phyloP scores from a whole-genome alignment of 2,113 vertebrate species.

The Edolisoma coerulescens region DNA sequence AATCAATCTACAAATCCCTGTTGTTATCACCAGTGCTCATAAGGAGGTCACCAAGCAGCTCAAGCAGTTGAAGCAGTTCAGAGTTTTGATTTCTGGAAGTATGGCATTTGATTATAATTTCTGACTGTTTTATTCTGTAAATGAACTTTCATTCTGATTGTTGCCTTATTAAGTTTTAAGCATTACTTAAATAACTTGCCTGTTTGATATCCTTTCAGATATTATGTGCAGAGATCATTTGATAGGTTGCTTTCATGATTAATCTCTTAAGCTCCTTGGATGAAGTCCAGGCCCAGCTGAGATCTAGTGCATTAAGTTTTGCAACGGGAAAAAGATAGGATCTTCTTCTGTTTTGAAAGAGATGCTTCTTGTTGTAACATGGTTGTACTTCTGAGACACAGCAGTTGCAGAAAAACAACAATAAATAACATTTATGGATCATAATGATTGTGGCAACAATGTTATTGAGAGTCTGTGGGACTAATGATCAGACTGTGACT shows the following conservation, averaged over 20 bases:
- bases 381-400: background rate
- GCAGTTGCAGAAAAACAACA: background rate
- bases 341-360: constrained; percentile 10
- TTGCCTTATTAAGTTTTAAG: constrained; percentile 19
- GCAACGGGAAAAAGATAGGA: background rate
- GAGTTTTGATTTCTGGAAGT: background rate
- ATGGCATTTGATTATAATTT: constrained; percentile 20
- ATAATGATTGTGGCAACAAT: background rate
- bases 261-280: constrained; percentile 5
- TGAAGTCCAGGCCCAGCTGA: background rate
- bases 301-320: background rate
- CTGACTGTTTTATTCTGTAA: constrained; percentile 29
- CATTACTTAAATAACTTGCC: constrained; percentile 7
- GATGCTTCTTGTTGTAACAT: background rate
- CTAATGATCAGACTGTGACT: background rate
- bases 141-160: background rate
- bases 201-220: background rate
- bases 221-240: background rate
- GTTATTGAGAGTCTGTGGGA: background rate
- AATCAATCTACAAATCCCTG: background rate
- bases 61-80: background rate
- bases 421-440: background rate
- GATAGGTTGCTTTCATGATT: background rate
- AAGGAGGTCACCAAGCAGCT: background rate
- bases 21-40: background rate